These are phyloP conservation scores for Glareola pratincola DNA, from an alignment of 2,113 vertebrate species.

Conservation along the genomic window DNA sequence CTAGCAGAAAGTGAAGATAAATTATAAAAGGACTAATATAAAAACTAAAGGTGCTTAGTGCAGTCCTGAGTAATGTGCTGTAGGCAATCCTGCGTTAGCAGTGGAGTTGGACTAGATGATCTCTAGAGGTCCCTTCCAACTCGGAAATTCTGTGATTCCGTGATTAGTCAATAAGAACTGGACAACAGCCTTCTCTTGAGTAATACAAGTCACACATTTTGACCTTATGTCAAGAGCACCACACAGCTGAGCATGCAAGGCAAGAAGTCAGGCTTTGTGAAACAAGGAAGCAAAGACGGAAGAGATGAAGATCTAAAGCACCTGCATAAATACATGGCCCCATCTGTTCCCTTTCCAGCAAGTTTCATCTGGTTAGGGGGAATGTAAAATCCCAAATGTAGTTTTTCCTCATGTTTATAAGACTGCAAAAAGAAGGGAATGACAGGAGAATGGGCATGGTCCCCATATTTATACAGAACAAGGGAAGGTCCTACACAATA, in stretches of 20 bases:
- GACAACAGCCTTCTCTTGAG: not conserved
- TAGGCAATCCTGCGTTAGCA: too few species aligned
- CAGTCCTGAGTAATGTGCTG: too few species aligned
- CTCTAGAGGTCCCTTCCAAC: too few species aligned
- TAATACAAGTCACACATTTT: not conserved
- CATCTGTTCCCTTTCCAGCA: not conserved
- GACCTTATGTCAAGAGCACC: not conserved
- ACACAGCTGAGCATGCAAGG: not conserved
- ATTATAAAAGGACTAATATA: not conserved
- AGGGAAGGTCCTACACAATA: not conserved
- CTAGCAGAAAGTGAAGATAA: not conserved
- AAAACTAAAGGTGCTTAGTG: not conserved
- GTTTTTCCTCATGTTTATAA: not conserved
- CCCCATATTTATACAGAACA: not conserved
- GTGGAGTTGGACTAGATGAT: too few species aligned
- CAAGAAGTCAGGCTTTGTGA: not conserved
- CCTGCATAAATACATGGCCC: not conserved
- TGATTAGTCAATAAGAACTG: not conserved
- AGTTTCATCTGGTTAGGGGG: not conserved
- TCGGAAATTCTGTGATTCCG: too few species aligned
- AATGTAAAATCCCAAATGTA: not conserved
- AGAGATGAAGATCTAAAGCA: not conserved
- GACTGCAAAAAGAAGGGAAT: not conserved
- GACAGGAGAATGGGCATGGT: accelerated
- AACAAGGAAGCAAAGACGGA: not conserved